A percentile compares a stretch with the other conserved stretches of the same genome.
phyloP scores from a whole-genome alignment of 2,888 invertebrate genomes.

The Lomographa bimaculata region DNA sequence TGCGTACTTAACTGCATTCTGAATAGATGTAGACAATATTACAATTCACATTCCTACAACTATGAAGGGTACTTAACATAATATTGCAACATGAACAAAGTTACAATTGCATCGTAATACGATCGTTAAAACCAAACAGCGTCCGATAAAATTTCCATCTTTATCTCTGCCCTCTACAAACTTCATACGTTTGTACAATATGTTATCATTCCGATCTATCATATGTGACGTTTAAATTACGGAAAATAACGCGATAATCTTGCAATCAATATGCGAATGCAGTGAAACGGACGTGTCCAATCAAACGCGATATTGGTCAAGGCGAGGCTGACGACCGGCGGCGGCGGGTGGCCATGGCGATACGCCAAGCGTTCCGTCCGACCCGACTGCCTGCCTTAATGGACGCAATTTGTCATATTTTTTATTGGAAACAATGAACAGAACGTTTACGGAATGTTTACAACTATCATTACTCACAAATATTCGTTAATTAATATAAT shows the following conservation, averaged over 20 bases:
- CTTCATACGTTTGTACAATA: conserved; percentile 1
- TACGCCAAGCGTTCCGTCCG: conserved; percentile 58
- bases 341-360: conserved; percentile 46
- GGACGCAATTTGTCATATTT: conserved; percentile 64
- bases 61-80: not conserved
- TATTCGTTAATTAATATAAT: conserved; percentile 38
- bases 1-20: too few relatives aligned
- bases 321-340: conserved; percentile 67
- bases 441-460: conserved; percentile 41
- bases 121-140: too few relatives aligned
- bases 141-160: not conserved
- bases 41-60: conserved; percentile 4
- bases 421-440: conserved; percentile 62
- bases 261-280: conserved; percentile 59
- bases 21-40: too few relatives aligned
- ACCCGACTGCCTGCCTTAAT: conserved; percentile 48
- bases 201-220: conserved; percentile 12
- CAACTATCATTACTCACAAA: conserved; percentile 29
- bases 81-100: too few relatives aligned
- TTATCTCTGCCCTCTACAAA: conserved; percentile 6
- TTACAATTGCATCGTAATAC: too few relatives aligned
- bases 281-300: conserved; percentile 57
- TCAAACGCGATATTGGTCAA: conserved; percentile 74
- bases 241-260: conserved; percentile 49
- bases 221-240: conserved; percentile 38